Evolutionary conservation across 2,888 invertebrate species (phyloP).

Genomic region (Phyllotreta cruciferae): DNA sequence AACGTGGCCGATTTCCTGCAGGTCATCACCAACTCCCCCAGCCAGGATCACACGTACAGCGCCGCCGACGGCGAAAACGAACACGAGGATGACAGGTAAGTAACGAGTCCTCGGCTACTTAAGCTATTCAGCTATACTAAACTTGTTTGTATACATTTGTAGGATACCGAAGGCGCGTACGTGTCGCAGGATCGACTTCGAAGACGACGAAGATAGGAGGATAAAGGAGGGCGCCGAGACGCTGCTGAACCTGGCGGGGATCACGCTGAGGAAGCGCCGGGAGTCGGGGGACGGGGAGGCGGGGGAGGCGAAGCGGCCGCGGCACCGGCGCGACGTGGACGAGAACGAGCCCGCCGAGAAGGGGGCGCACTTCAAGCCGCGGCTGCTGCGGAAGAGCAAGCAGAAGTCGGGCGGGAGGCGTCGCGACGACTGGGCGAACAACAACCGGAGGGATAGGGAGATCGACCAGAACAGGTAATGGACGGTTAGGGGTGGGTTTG

Average conservation of each 20-base stretch:
- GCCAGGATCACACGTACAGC: slow-evolving; percentile 94
- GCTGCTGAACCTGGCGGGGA: slow-evolving; percentile 75
- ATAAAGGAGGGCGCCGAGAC: slow-evolving; percentile 83
- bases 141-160: too few relatives aligned
- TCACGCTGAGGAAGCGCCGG: slow-evolving; percentile 54
- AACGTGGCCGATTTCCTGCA: slow-evolving; percentile 55
- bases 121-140: slow-evolving; percentile 5
- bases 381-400: slow-evolving; percentile 54
- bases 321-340: slow-evolving; percentile 39
- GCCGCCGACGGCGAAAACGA: slow-evolving; percentile 63
- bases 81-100: slow-evolving; percentile 64
- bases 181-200: slow-evolving; percentile 58
- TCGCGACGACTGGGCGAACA: slow-evolving; percentile 56
- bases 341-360: slow-evolving; percentile 49
- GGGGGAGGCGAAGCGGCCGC: slow-evolving; percentile 34
- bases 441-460: slow-evolving; percentile 55
- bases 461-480: slow-evolving; percentile 58
- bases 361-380: slow-evolving; percentile 38
- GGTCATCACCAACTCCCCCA: slow-evolving; percentile 86
- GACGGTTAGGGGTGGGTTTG: slow-evolving; percentile 34
- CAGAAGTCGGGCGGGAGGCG: slow-evolving; percentile 48
- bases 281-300: slow-evolving; percentile 42
- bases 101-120: slow-evolving; percentile 37
- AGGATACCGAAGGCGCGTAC: slow-evolving; percentile 46
- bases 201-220: slow-evolving; percentile 72